phyloP scores from a whole-genome alignment of 2,888 invertebrate genomes.

The Cephus pygmeus region DNA sequence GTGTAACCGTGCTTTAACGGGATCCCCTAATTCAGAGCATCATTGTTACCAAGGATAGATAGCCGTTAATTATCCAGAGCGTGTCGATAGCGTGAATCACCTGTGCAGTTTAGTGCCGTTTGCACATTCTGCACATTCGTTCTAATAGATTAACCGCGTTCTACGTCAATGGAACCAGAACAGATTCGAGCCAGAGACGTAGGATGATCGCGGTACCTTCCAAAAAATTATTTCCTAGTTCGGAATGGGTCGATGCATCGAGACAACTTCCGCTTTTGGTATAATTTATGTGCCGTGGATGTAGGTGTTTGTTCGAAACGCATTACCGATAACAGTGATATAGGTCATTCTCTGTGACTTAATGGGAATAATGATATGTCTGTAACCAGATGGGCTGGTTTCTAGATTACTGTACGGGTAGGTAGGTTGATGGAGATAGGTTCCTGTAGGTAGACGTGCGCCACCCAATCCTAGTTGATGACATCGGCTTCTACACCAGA shows the following conservation, averaged over 20 bases:
- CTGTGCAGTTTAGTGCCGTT: slow-evolving; percentile 27
- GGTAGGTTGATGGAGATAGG: not conserved
- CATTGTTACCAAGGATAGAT: slow-evolving; percentile 37
- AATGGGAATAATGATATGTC: not conserved
- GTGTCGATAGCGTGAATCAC: slow-evolving; percentile 30
- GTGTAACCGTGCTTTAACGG: slow-evolving; percentile 14
- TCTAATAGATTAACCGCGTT: not conserved
- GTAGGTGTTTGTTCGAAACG: not conserved
- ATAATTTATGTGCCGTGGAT: not conserved
- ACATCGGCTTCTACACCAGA: not conserved
- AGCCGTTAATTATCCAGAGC: slow-evolving; percentile 36
- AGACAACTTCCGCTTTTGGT: not conserved
- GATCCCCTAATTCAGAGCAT: slow-evolving; percentile 33
- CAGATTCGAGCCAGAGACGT: not conserved
- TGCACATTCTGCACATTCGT: slow-evolving; percentile 8
- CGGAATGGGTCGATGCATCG: not conserved
- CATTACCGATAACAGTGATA: not conserved
- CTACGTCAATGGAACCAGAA: not conserved
- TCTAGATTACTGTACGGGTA: not conserved
- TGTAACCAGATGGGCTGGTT: not conserved
- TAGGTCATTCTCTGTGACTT: not conserved
- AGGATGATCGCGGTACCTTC: not conserved
- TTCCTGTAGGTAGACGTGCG: not conserved
- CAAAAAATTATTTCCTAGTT: not conserved
- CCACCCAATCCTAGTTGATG: not conserved